Evolutionary conservation across 2,888 invertebrate species (phyloP).

Genomic region (Cloeon dipterum): DNA sequence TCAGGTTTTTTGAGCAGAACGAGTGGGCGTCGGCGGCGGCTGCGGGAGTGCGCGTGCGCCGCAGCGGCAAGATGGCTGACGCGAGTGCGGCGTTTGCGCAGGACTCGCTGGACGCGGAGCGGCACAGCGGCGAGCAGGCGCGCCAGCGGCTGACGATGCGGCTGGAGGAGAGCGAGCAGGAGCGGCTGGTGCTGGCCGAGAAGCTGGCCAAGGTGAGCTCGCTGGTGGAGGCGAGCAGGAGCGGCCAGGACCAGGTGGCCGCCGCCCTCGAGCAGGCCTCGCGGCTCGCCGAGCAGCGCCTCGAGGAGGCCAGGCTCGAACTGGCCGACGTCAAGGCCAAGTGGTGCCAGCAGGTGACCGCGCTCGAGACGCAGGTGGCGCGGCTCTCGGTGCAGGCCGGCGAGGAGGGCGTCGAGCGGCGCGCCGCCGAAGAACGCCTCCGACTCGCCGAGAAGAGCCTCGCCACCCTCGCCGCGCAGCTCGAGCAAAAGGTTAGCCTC

Average conservation of each 20-base stretch:
- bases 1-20: too few species aligned
- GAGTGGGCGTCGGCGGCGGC: too few species aligned
- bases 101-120: slow-evolving; percentile 56
- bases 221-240: slow-evolving; percentile 12
- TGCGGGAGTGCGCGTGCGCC: too few species aligned
- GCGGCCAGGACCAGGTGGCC: slow-evolving; percentile 30
- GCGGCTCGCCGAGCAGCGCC: slow-evolving; percentile 30
- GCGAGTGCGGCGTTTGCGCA: slow-evolving; percentile 23
- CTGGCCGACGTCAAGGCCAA: slow-evolving; percentile 73
- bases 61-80: too few species aligned
- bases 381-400: slow-evolving; percentile 62
- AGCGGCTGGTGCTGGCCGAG: slow-evolving; percentile 39
- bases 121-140: slow-evolving; percentile 50
- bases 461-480: neutral
- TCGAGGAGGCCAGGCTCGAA: slow-evolving; percentile 70
- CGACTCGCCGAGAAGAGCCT: slow-evolving; percentile 26
- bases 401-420: slow-evolving; percentile 58
- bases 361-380: slow-evolving; percentile 72
- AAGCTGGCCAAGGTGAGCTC: slow-evolving; percentile 3
- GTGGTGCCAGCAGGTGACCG: slow-evolving; percentile 77
- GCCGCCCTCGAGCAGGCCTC: slow-evolving; percentile 2
- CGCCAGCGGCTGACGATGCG: slow-evolving; percentile 41
- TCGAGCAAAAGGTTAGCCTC: too few species aligned
- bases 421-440: slow-evolving; percentile 45
- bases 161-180: slow-evolving; percentile 49